Evolutionary conservation across 2,113 vertebrate species (phyloP), one percentile per base, ranked within the genome.

Genomic region (Eleginops maclovinus): DNA sequence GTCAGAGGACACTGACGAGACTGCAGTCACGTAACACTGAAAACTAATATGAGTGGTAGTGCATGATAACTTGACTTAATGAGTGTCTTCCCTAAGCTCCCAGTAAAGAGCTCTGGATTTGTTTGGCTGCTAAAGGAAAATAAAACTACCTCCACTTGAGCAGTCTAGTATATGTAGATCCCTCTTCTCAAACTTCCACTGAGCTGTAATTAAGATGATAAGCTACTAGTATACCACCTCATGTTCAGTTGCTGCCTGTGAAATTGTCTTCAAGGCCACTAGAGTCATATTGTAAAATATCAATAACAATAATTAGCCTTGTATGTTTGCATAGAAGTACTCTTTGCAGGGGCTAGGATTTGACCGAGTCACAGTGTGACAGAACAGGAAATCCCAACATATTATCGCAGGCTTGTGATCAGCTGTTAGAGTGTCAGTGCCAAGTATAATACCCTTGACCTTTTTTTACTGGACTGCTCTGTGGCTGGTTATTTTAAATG

Each of bases 1-100:
- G 77, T 88, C 81, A 83, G 62, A 59, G 44, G 73, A 75, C 70
- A 65, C 78, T 77, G 83, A 76, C 46, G 67, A 43, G 16, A 46
- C n/a, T 54, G 67, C 60, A 1, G 31, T 56, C 85, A 88, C 22
- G 43, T 74, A 74, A 70, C 15, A 22, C 11, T 70, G 58, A 65
- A 54, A 63, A 73, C 79, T 44, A 64, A 43, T 51, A 84, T 75
- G 74, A 85, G 86, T 56, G 75, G 73, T 51, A 60, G 85, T 88
- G 90, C 78, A 89, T 92, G 91, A 91, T 84, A 81, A 89, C 59
- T 85, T 62, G 84, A 87, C 83, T 89, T 70, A 81, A 79, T 72
- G 85, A 87, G 87, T 24, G 84, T 68, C 81, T 24, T 74, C 56
- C 78, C 77, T 70, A 81, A 88, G 54, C 72, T 79, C 44, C 74